These are phyloP conservation scores for Paradisaea rubra DNA, from an alignment of 2,113 vertebrate species.

Conservation along the genomic window DNA sequence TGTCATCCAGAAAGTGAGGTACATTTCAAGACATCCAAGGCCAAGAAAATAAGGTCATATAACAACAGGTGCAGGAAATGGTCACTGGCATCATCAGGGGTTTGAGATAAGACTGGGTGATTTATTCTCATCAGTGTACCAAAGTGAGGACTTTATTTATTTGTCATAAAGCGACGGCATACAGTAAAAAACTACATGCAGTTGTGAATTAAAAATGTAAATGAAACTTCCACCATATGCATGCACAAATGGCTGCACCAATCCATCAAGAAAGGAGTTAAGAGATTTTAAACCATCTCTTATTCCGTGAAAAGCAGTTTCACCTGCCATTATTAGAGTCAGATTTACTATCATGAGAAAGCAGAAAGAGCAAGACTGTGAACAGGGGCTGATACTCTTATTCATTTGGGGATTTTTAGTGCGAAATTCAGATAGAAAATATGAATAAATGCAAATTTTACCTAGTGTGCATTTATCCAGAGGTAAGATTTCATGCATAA, in stretches of 20 bases:
- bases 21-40: neutral
- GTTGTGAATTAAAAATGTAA: neutral
- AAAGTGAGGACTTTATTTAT: neutral
- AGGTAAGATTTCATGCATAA: neutral
- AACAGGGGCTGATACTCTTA: neutral
- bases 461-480: neutral
- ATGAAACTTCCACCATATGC: neutral
- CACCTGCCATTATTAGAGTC: neutral
- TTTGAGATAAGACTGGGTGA: neutral
- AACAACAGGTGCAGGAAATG: neutral
- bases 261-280: slow-evolving; percentile 24
- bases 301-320: neutral
- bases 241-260: neutral
- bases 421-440: neutral
- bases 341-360: slow-evolving; percentile 15
- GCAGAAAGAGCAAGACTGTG: neutral
- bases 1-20: neutral
- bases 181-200: neutral
- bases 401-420: neutral
- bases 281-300: slow-evolving; percentile 16
- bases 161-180: neutral
- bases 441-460: neutral
- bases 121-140: neutral
- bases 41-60: neutral
- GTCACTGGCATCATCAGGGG: neutral